Percentiles rank a stretch among this genome's conserved stretches.
phyloP scores from a whole-genome alignment of 1,140 invertebrate species.

The Catajapyx aquilonaris region DNA sequence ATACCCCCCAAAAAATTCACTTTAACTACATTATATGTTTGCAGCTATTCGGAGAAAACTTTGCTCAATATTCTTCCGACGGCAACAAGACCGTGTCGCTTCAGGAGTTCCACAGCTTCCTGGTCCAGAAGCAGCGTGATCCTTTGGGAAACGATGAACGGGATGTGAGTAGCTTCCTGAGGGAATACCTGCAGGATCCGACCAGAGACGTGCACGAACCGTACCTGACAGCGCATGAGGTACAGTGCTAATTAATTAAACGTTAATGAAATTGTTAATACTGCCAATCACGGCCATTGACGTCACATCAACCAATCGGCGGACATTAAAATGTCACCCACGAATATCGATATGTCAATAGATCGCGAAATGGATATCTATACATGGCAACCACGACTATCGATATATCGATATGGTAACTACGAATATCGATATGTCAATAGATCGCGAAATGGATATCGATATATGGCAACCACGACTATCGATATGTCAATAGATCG shows the following conservation, averaged over 20 bases:
- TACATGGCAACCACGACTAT: too few relatives aligned
- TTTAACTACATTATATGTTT: slow-evolving; percentile 8
- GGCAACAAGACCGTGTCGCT: slow-evolving; percentile 40
- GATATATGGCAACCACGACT: too few relatives aligned
- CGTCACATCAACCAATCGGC: too few relatives aligned
- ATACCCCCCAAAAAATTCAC: too few relatives aligned
- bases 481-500: too few relatives aligned
- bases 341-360: background rate
- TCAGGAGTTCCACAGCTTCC: slow-evolving; percentile 57
- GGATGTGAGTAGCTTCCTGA: slow-evolving; percentile 45
- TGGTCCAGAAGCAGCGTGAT: slow-evolving; percentile 60
- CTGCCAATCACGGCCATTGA: too few relatives aligned
- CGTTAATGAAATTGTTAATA: too few relatives aligned
- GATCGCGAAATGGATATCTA: background rate
- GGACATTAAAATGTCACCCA: too few relatives aligned
- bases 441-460: too few relatives aligned
- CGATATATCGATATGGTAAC: too few relatives aligned
- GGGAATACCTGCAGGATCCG: slow-evolving; percentile 51
- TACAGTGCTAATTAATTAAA: too few relatives aligned
- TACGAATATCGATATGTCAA: too few relatives aligned
- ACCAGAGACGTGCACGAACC: slow-evolving; percentile 60
- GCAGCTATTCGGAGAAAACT: slow-evolving; percentile 31
- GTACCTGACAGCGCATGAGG: slow-evolving; percentile 54
- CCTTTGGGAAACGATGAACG: slow-evolving; percentile 36
- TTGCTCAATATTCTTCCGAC: slow-evolving; percentile 37